Evolutionary conservation across 2,113 vertebrate genomes (phyloP), one percentile per base, ranked within the genome.

Genomic region (Xenus cinereus): DNA sequence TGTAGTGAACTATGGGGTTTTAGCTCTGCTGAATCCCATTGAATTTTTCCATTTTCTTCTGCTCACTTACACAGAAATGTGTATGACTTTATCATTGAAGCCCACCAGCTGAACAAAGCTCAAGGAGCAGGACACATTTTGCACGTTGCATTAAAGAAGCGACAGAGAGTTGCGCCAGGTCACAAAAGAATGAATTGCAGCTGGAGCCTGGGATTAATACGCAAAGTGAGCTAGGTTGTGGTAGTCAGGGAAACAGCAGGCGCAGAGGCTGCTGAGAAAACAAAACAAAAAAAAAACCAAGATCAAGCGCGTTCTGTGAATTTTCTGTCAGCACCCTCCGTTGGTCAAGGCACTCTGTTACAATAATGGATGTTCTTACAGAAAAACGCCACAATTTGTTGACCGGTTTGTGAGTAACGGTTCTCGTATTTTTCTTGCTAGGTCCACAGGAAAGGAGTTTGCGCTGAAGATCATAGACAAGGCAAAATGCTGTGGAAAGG

Each of bases 401-500:
- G 41, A 37, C 24, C 30, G 4, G 50, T 66, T 62, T 57, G 12
- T 78, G 30, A 90, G 75, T 94, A 78, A 77, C 32, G 28, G 5
- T 62, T 80, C 57, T 89, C 1, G 0, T 97, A 3, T 95, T 89
- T 74, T 91, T 89, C 66, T 82, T 92, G 28, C 14, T 96, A 99
- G 99, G 95, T 98, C 98, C 66, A 99, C 99, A 6, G 99, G 99
- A 94, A 99, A 99, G 94, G 99, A 99, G 96, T 99, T 99, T 97
- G 99, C 99, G 9, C 97, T 99, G 94, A 99, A 99, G 98, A 99
- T 99, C 96, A 99, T 99, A 87, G 99, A 99, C 98, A 99, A 99
- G 96, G 98, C 98, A 95, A 99, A 99, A 95, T 99, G 99, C 95
- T 98, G 98, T 84, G 99, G 99, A 96, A 99, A 99, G 99, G 99